Evolutionary conservation across 2,888 invertebrate species (phyloP).

Genomic region (Seira ritae): DNA sequence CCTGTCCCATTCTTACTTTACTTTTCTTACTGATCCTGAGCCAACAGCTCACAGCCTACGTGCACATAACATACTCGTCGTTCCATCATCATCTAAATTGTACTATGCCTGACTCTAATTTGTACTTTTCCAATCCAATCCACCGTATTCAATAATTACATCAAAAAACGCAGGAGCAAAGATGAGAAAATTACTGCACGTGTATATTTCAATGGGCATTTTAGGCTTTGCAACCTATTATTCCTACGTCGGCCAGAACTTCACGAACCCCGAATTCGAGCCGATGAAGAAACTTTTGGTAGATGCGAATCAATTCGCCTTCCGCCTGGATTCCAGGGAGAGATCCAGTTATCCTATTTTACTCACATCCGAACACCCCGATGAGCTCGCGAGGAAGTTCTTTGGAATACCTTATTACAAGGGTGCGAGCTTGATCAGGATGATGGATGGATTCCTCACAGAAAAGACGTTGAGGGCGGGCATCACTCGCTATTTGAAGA

Average conservation of each 20-base stretch:
- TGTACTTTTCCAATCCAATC: too few species aligned
- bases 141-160: too few species aligned
- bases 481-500: slow-evolving; percentile 64
- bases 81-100: too few species aligned
- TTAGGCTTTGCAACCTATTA: slow-evolving; percentile 71
- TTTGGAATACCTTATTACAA: slow-evolving; percentile 64
- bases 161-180: too few species aligned
- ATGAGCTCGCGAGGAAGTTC: slow-evolving; percentile 49
- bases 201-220: slow-evolving; percentile 6
- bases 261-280: slow-evolving; percentile 67
- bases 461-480: slow-evolving; percentile 76
- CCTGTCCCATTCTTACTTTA: too few species aligned
- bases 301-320: slow-evolving; percentile 71
- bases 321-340: slow-evolving; percentile 74
- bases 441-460: slow-evolving; percentile 78
- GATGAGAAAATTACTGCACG: too few species aligned
- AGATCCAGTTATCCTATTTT: slow-evolving; percentile 76
- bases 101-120: too few species aligned
- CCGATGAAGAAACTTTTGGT: slow-evolving; percentile 63
- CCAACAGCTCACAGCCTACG: too few species aligned
- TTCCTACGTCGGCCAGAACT: slow-evolving; percentile 64
- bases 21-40: too few species aligned
- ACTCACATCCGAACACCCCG: slow-evolving; percentile 49
- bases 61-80: too few species aligned
- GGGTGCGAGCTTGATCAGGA: slow-evolving; percentile 78